A percentile compares a stretch with the other conserved stretches of the same genome.
These are phyloP conservation scores for Andrena chrysosceles DNA, from an alignment of 2,888 invertebrate species.

Conservation along the genomic window DNA sequence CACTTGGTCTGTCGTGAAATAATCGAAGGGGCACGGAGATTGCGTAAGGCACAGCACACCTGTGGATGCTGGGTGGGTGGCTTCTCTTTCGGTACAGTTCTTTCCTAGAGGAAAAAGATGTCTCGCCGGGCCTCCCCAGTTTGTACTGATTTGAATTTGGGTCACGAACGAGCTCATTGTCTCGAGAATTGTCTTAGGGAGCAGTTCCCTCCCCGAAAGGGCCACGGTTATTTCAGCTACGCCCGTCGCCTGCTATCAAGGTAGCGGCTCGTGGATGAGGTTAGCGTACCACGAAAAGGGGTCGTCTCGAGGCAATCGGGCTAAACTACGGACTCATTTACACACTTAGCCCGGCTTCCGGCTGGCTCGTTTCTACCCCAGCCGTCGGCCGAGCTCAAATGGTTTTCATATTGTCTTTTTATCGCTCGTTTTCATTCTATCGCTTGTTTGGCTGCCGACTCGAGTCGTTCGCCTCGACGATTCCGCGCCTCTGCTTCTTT, in stretches of 20 bases:
- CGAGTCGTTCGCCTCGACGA: constrained; percentile 45
- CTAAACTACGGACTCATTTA: constrained; percentile 84
- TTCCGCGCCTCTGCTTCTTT: constrained; percentile 32
- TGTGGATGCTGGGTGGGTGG: constrained; percentile 38
- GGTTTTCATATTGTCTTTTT: constrained; percentile 85
- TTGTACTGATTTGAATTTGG: constrained; percentile 70
- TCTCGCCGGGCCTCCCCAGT: constrained; percentile 36
- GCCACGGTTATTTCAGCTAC: constrained; percentile 67
- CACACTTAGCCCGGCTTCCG: constrained; percentile 80
- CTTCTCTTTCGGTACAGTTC: background rate
- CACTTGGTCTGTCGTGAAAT: background rate
- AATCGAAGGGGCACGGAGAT: background rate
- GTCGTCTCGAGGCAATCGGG: constrained; percentile 81
- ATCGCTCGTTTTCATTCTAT: constrained; percentile 85
- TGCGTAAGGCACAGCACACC: constrained; percentile 16
- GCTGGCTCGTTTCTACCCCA: constrained; percentile 75
- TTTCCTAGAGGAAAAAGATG: constrained; percentile 25
- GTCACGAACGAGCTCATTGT: constrained; percentile 67
- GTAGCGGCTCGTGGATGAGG: constrained; percentile 68
- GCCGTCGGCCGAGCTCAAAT: constrained; percentile 76
- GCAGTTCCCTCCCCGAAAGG: constrained; percentile 61
- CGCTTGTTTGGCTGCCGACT: constrained; percentile 82
- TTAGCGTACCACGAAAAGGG: constrained; percentile 78
- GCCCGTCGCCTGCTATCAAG: constrained; percentile 59
- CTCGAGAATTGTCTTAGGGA: constrained; percentile 70